Conservation (phyloP, 2,797 vertebrate species). For the Pangasius larnaudii region DNA sequence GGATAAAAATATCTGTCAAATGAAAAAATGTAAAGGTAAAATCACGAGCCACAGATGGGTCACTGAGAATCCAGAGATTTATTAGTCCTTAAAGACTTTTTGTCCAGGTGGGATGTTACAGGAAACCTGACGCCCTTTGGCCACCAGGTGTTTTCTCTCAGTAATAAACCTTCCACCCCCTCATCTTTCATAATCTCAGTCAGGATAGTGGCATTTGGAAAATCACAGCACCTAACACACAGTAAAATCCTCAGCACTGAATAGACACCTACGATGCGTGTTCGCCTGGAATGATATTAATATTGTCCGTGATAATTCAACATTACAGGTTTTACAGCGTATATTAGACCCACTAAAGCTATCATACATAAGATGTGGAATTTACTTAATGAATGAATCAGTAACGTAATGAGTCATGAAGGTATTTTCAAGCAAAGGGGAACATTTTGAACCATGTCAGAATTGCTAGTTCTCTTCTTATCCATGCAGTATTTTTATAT, state of each 20-base stretch:
- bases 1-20: background rate
- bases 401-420: background rate
- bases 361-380: background rate
- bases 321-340: background rate
- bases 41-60: background rate
- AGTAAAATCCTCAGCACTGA: background rate
- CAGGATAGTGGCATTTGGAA: background rate
- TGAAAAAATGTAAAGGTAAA: background rate
- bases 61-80: background rate
- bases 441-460: too few relatives aligned
- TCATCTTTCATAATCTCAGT: conserved; percentile 4
- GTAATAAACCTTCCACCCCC: conserved; percentile 25
- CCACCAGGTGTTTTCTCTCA: background rate
- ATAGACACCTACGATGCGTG: background rate
- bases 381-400: background rate
- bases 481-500: background rate
- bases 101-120: background rate
- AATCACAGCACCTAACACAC: background rate
- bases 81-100: background rate
- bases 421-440: background rate
- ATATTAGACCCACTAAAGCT: background rate
- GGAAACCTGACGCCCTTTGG: conserved; percentile 11
- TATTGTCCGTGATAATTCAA: background rate
- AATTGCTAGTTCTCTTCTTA: background rate
- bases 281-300: background rate